Base-by-base conservation (phyloP, 2,797 vertebrate species). In the Psittacula derbiana region DNA sequence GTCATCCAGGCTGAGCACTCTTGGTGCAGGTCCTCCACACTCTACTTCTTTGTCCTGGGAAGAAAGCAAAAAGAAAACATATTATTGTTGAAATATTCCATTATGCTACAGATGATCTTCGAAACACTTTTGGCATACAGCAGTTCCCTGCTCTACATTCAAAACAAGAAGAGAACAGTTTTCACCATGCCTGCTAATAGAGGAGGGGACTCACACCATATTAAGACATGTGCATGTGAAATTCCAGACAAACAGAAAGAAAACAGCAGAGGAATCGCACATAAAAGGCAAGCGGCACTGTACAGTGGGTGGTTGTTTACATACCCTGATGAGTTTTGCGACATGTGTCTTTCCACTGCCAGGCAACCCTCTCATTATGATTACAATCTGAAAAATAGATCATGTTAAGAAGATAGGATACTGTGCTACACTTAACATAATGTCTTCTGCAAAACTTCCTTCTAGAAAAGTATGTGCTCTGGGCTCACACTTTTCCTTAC, bases 291-390 rank as follows among this genome's bases (percentile, higher is more conserved):
- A 60, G 44, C 41, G 38, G 23, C 69, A 78, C 33, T 57, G 88
- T 25, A 47, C 12, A 94, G 61, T 4, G 17, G 86, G 40, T 1
- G 4, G 13, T 17, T 81, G 19, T 69, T 86, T 72, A 98, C 98
- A 98, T 95, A 99, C 99, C 96, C 99, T 98, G 91, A 99, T 99
- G 58, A 99, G 99, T 96, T 99, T 99, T 88, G 99, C 99, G 74
- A 99, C 99, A 30, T 99, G 99, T 57, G 99, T 99, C 97, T 99
- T 99, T 69, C 99, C 99, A 64, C 99, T 99, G 97, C 99, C 99
- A 80, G 99, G 99, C 86, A 99, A 98, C 16, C 99, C 99, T 97
- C 99, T 98, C 99, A 99, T 99, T 87, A 99, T 99, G 90, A 99
- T 98, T 65, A 99, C 99, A 97, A 99, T 99, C 99, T 99, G 96